Base-by-base conservation (phyloP, 2,113 vertebrate species). In the Leptodactylus fuscus region DNA sequence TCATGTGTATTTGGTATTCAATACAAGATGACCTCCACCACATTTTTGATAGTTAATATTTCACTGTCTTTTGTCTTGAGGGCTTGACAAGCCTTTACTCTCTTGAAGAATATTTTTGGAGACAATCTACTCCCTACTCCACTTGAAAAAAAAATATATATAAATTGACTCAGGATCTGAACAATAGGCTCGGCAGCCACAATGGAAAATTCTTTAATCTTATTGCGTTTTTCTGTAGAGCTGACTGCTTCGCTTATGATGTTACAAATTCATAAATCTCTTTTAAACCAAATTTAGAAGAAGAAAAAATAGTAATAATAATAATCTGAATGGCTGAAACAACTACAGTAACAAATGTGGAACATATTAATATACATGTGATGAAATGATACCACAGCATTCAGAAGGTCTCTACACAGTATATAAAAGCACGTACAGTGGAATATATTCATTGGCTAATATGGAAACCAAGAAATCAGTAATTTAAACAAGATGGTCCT, bases 401-500 rank as follows among this genome's bases (percentile, higher is more conserved):
- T 53, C 74, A 78, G 44, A 53, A 51, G 32, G 48, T 24, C 75
- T 85, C 46, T 53, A 70, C 22, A 41, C 27, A 38, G 67, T 41
- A 82, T 83, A 83, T 83, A 70, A 44, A 69, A 22, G 20, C 83
- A 85, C 75, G 49, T 29, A 85, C 32, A 55, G 27, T 70, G 83
- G 76, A 67, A 83, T 70, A 60, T 83, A 71, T 83, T 87, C 46
- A 13, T 78, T 83, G 46, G 51, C 74, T 79, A 55, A 55, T 60
- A 60, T 67, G 48, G 62, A 79, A 85, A 79, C 48, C 15, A 80
- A 73, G 53, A 87, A 69, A 58, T 48, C 36, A 70, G 27, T 83
- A 87, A 87, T 87, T 87, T 49, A 60, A 87, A 87, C 81, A 87
- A 83, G 81, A 67, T 60, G 65, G 27, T 80, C 81, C 86, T 74